Evolutionary conservation across 2,797 vertebrate genomes (phyloP).

Genomic region (Aselliscus stoliczkanus): DNA sequence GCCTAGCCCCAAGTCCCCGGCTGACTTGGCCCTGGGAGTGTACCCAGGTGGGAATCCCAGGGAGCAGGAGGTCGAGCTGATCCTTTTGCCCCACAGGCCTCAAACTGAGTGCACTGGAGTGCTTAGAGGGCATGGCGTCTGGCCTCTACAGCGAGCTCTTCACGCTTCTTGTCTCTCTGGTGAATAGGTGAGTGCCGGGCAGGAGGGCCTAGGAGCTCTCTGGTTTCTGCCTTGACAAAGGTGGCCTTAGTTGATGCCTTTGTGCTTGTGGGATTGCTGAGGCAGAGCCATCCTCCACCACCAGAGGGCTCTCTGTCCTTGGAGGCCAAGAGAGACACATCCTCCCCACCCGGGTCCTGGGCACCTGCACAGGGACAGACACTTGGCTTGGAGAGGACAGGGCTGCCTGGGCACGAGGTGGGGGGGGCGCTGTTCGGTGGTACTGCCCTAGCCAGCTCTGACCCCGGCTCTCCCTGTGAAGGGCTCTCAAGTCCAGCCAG

Average conservation of each 20-base stretch:
- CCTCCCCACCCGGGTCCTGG: not conserved
- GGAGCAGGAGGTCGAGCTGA: not conserved
- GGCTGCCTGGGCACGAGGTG: not conserved
- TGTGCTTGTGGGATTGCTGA: not conserved
- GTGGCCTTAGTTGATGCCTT: not conserved
- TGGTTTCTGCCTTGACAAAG: not conserved
- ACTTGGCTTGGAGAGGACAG: not conserved
- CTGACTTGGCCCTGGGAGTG: not conserved
- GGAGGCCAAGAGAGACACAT: rapidly evolving
- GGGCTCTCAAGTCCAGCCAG: slow-evolving; percentile 96
- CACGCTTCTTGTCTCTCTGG: slow-evolving; percentile 93
- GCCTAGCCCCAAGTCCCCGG: not conserved
- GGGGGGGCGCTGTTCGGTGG: not conserved
- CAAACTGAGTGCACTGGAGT: slow-evolving; percentile 93
- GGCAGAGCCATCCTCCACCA: not conserved
- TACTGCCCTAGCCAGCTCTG: not conserved
- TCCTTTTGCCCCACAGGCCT: slow-evolving; percentile 80
- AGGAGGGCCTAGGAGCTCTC: not conserved
- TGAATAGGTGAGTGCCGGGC: slow-evolving; percentile 82
- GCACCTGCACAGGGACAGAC: not conserved
- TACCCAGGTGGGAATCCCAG: not conserved
- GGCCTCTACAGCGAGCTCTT: slow-evolving; percentile 96
- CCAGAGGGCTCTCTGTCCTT: not conserved
- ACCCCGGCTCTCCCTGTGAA: slow-evolving; percentile 72
- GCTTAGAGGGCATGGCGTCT: slow-evolving; percentile 94